Conservation (phyloP, 2,113 vertebrate species). For the Trematocara nigrifrons region DNA sequence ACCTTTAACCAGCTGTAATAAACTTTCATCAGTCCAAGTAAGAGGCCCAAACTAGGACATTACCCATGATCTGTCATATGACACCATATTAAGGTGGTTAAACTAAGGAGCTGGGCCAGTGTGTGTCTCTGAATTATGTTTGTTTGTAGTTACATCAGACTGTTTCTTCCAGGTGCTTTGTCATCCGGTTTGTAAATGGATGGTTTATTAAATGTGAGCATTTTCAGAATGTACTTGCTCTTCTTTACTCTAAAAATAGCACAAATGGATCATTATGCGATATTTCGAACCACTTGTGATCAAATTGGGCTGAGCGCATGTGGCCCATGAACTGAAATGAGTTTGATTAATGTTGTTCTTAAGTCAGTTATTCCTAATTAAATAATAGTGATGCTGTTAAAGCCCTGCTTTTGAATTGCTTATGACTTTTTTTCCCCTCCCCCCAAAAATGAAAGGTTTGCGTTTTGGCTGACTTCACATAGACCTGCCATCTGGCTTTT, state of each 20-base stretch:
- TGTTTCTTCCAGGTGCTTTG: neutral
- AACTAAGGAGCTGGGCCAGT: neutral
- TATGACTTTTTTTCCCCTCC: neutral
- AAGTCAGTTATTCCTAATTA: neutral
- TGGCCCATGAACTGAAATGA: neutral
- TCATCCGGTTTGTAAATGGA: neutral
- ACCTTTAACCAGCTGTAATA: neutral
- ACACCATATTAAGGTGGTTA: neutral
- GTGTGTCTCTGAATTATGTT: neutral
- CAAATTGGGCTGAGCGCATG: neutral
- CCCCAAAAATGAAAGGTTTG: neutral
- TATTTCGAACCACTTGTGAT: neutral
- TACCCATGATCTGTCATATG: neutral
- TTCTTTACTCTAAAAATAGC: neutral
- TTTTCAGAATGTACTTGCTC: neutral
- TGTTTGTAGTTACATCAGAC: neutral
- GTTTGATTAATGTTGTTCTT: neutral
- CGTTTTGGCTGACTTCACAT: neutral
- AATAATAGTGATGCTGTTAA: neutral
- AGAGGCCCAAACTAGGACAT: neutral
- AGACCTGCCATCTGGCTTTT: neutral
- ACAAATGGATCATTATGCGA: neutral
- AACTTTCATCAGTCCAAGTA: neutral
- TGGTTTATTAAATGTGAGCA: neutral
- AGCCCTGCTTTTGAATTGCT: neutral